phyloP scores from a whole-genome alignment of 2,797 vertebrate species.

The Chrysocyon brachyurus region DNA sequence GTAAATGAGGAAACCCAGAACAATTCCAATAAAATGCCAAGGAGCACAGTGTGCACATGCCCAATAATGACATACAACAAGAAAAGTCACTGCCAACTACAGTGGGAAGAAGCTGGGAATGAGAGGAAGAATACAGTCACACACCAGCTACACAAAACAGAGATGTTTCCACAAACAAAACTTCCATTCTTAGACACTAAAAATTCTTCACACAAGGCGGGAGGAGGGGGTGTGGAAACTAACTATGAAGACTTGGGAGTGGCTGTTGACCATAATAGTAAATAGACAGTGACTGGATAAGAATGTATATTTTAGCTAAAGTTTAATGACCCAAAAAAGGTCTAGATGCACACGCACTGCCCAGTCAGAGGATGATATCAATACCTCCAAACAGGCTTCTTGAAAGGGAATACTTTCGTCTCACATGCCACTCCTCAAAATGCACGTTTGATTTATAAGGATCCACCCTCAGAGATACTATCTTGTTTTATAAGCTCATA shows the following conservation, averaged over 20 bases:
- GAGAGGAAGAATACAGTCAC: background rate
- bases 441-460: background rate
- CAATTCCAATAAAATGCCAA: conserved; percentile 16
- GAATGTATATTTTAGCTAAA: background rate
- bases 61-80: background rate
- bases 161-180: conserved; percentile 20
- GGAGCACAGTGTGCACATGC: background rate
- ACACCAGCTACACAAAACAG: background rate
- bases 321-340: conserved; percentile 35
- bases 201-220: background rate
- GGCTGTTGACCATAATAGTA: background rate
- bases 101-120: background rate
- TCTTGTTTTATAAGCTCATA: conserved; percentile 39
- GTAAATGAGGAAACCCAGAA: conserved; percentile 43
- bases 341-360: background rate
- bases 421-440: background rate
- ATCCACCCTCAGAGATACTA: background rate
- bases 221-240: background rate
- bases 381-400: background rate
- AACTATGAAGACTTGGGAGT: background rate
- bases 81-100: background rate
- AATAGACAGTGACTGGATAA: background rate
- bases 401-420: conserved; percentile 11
- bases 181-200: background rate
- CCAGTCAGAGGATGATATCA: background rate